These are phyloP conservation scores for Microcebus lehilahytsara DNA, from an alignment of 2,113 vertebrate genomes.

Conservation along the genomic window DNA sequence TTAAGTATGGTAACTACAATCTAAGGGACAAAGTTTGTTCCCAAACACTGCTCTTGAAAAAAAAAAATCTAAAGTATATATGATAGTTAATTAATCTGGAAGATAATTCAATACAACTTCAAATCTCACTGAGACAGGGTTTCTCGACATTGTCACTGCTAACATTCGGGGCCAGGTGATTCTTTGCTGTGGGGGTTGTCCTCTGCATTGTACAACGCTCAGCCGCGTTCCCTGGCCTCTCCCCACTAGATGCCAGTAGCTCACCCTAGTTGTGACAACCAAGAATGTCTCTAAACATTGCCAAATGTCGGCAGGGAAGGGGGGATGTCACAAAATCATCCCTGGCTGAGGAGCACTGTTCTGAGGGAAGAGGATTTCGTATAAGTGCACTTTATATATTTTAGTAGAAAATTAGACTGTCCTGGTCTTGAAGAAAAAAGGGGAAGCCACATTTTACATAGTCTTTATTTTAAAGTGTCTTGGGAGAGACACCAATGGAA, in stretches of 20 bases:
- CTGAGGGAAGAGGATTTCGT: not conserved
- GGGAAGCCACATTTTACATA: not conserved
- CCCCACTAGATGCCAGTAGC: not conserved
- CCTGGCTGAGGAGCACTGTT: not conserved
- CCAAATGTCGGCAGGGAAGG: not conserved
- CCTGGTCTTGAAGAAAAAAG: slow-evolving; percentile 9
- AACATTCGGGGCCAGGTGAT: not conserved
- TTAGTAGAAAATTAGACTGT: not conserved
- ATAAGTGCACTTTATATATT: not conserved
- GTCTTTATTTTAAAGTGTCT: not conserved
- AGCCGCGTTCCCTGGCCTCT: not conserved
- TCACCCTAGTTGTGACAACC: not conserved
- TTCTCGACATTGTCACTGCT: not conserved
- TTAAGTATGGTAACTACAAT: not conserved
- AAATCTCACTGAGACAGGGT: not conserved
- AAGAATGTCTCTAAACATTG: not conserved
- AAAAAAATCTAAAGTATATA: not conserved
- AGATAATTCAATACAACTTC: not conserved
- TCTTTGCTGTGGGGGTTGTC: not conserved
- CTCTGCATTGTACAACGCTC: not conserved
- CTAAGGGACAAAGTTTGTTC: slow-evolving; percentile 37
- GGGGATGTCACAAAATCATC: no score
- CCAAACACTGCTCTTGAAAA: not conserved
- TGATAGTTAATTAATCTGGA: not conserved
- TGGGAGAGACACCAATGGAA: not conserved